These are phyloP conservation scores for Metridium senile DNA, from an alignment of 92 coral and sea anemone genomes.

Conservation along the genomic window DNA sequence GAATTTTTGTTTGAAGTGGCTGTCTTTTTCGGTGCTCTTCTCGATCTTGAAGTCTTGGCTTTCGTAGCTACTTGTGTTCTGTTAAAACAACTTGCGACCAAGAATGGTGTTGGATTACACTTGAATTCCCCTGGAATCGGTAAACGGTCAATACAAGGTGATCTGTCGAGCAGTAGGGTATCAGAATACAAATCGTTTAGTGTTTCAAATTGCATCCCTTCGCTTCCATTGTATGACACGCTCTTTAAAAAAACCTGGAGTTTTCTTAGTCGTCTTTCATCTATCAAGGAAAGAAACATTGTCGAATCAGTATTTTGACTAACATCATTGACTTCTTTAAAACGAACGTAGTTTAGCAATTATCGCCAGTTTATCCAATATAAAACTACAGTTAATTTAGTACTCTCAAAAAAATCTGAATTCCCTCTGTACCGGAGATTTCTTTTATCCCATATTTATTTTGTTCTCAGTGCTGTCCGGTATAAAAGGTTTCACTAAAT, in stretches of 20 bases:
- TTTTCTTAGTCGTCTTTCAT: slow-evolving; percentile 89
- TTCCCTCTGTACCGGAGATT: too few relatives aligned
- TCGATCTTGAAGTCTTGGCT: background rate
- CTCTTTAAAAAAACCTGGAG: slow-evolving; percentile 91
- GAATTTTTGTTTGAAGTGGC: background rate
- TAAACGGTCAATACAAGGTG: slow-evolving; percentile 74
- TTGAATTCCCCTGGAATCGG: slow-evolving; percentile 61
- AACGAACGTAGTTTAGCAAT: too few relatives aligned
- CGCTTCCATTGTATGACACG: slow-evolving; percentile 90
- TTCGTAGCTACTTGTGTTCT: slow-evolving; percentile 61
- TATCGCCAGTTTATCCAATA: too few relatives aligned
- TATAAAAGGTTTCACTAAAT: too few relatives aligned
- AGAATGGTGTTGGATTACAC: slow-evolving; percentile 89
- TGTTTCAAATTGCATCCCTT: slow-evolving; percentile 75
- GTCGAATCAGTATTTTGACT: too few relatives aligned
- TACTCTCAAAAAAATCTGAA: too few relatives aligned
- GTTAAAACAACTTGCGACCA: slow-evolving; percentile 95
- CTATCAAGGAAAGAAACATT: slow-evolving; percentile 51
- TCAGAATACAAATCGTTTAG: slow-evolving; percentile 83
- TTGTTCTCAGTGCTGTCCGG: too few relatives aligned
- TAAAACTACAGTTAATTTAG: too few relatives aligned
- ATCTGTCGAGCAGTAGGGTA: slow-evolving; percentile 68
- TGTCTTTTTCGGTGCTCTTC: slow-evolving; percentile 4
- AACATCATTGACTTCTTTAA: too few relatives aligned
- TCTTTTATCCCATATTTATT: too few relatives aligned